These are phyloP conservation scores for Scaptomyza caliginosa DNA, from an alignment of 2,888 invertebrate species.

Conservation along the genomic window DNA sequence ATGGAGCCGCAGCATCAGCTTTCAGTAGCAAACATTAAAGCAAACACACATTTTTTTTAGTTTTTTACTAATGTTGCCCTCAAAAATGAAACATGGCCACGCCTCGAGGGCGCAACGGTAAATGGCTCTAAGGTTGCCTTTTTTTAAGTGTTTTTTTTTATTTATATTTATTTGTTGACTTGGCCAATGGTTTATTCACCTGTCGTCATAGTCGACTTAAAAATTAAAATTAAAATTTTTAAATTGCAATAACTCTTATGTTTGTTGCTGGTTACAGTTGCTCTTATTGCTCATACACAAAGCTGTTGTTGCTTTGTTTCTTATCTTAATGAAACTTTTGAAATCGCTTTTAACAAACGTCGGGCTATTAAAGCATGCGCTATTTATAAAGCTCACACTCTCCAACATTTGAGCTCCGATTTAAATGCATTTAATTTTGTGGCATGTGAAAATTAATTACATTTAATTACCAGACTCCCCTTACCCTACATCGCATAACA, in stretches of 20 bases:
- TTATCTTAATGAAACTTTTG: slow-evolving; percentile 80
- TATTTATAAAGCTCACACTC: slow-evolving; percentile 73
- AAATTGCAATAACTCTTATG: slow-evolving; percentile 73
- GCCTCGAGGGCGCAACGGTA: slow-evolving; percentile 78
- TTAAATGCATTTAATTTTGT: slow-evolving; percentile 75
- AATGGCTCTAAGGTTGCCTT: slow-evolving; percentile 60
- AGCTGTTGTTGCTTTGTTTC: slow-evolving; percentile 30
- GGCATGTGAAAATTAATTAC: slow-evolving; percentile 79
- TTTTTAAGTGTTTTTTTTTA: slow-evolving; percentile 13
- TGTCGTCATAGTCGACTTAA: slow-evolving; percentile 66
- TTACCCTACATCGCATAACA: slow-evolving; percentile 6
- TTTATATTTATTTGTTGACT: background rate
- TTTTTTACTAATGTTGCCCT: slow-evolving; percentile 55
- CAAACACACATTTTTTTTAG: background rate
- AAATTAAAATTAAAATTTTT: slow-evolving; percentile 65
- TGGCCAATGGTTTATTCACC: slow-evolving; percentile 76
- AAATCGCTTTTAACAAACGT: slow-evolving; percentile 71
- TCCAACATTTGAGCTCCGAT: slow-evolving; percentile 64
- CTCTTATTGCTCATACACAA: slow-evolving; percentile 29
- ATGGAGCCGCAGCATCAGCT: slow-evolving; percentile 34
- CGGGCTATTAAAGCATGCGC: slow-evolving; percentile 64
- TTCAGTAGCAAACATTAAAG: slow-evolving; percentile 38
- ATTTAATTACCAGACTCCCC: slow-evolving; percentile 67
- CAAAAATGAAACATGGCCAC: slow-evolving; percentile 75
- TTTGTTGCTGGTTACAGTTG: slow-evolving; percentile 16